Base-by-base conservation (phyloP, 2,113 vertebrate species). In the Callaeas wilsoni region DNA sequence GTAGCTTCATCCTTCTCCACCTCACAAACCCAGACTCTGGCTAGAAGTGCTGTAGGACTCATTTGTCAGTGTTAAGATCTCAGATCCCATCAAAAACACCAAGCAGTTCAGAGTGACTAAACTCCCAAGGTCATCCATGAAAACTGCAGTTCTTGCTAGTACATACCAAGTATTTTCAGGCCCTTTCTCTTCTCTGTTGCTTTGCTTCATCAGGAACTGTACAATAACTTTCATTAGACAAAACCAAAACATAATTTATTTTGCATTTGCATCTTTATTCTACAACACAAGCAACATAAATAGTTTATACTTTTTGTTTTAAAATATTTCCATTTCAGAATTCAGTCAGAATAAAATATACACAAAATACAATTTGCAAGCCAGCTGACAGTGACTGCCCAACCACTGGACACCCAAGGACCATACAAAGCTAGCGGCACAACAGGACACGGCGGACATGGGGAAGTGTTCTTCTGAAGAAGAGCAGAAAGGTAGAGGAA, bases 231-330 rank as follows among this genome's bases (percentile, higher is more conserved):
- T 9, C 39, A 90, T 57, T 32, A 93, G 63, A 89, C 76, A 93
- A 93, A 95, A 93, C 14, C 65, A 81, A 78, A 81, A 41, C 71
- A 10, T 41, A 13, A 71, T 68, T 92, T 83, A 52, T 93, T 97
- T 97, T 97, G 92, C 94, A 96, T 95, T 95, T 97, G 83, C 95
- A 78, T 95, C 94, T 99, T 99, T 98, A 99, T 98, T 99, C 97
- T 98, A 98, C 96, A 98, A 98, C 97, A 98, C 98, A 97, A 96
- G 98, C 97, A 98, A 98, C 98, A 98, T 98, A 98, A 98, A 98
- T 97, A 97, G 14, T 94, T 96, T 91, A 94, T 96, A 94, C 12
- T 55, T 92, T 94, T 96, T 97, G 83, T 97, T 97, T 97, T 98
- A 98, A 98, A 98, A 98, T 98, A 98, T 97, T 97, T 97, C 97